Base-by-base conservation (phyloP, 2,113 vertebrate genomes). In the Pipa parva region DNA sequence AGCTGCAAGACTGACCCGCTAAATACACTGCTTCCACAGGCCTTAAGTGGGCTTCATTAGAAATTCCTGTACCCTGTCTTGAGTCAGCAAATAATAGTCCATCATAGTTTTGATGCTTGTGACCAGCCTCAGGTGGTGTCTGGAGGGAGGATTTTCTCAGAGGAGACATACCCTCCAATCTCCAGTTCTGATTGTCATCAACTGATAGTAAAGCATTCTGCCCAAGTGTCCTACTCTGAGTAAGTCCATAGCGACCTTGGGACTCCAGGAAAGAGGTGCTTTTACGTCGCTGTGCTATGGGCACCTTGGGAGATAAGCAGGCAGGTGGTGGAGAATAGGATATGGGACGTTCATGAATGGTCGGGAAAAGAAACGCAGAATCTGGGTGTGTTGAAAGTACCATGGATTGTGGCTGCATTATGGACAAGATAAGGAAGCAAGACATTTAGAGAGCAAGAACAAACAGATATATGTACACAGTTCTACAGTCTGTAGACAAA, bases 181-280 rank as follows among this genome's bases (percentile, higher is more conserved):
- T 86, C 85, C 83, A 83, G 15, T 83, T 81, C 74, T 84, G 73
- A 72, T 83, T 79, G 78, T 90, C 94, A 61, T 88, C 86, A 73
- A 86, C 84, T 62, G 89, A 87, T 21, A 92, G 90, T 71, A 92
- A 90, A 77, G 92, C 84, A 79, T 80, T 91, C 79, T 92, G 92
- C 72, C 92, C 93, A 21, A 90, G 83, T 79, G 90, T 91, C 71
- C 92, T 83, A 81, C 92, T 90, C 72, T 90, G 80, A 10, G 94
- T 91, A 81, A 95, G 95, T 75, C 94, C 93, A 73, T 95, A 94
- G 55, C 89, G 88, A 6, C 91, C 94, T 75, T 96, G 95, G 18
- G 95, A 94, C 89, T 99, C 97, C 72, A 99, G 85, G 85, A 95
- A 92, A 74, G 97, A 99, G 65, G 95, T 98, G 86, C 95, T 98